Conservation (phyloP, 2,113 vertebrate genomes). For the Pleuronectes platessa region DNA sequence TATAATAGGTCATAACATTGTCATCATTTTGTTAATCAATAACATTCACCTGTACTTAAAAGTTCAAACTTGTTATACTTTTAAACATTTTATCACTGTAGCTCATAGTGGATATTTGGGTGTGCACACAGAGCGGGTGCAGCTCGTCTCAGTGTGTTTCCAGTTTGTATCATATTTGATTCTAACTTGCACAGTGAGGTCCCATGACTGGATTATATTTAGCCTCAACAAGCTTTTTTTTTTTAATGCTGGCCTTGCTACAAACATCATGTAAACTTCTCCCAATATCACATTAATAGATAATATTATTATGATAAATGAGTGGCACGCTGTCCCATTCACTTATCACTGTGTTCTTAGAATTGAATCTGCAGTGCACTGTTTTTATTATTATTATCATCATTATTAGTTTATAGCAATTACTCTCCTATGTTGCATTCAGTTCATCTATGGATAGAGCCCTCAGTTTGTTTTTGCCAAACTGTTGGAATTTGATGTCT, state of each 20-base stretch:
- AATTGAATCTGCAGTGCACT: no score
- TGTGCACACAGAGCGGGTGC: not conserved
- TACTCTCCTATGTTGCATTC: not conserved
- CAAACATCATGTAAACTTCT: not conserved
- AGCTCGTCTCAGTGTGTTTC: not conserved
- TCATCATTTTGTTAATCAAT: no score
- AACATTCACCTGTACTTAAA: no score
- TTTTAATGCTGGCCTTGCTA: not conserved
- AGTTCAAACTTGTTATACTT: no score
- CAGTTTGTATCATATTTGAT: not conserved
- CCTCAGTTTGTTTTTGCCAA: not conserved
- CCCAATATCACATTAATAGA: not conserved
- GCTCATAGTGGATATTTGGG: not conserved
- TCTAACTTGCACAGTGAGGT: not conserved
- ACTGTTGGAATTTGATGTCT: constrained; percentile 9
- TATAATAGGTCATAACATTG: no score
- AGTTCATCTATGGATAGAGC: not conserved
- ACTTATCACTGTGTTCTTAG: not conserved
- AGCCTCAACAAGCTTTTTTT: not conserved
- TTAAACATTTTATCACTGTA: no score
- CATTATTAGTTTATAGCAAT: not conserved
- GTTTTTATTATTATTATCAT: not conserved
- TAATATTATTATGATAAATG: not conserved
- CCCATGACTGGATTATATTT: not conserved
- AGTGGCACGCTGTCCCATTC: not conserved